Base-by-base conservation (phyloP, 1,140 invertebrate genomes). In the Heliconius melpomene region DNA sequence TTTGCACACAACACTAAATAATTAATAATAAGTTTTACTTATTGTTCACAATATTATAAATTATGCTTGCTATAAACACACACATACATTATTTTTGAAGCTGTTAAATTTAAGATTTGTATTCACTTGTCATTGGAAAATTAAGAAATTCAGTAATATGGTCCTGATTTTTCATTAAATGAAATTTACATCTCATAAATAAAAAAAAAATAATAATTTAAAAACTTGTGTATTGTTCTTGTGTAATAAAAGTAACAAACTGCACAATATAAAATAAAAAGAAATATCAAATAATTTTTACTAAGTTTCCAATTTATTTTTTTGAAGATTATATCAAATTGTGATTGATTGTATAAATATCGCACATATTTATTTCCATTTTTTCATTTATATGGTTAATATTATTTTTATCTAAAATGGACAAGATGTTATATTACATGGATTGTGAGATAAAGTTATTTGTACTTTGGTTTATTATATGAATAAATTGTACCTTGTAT, bases 401-500 rank as follows among this genome's bases (percentile, higher is more conserved):
- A 26, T 66, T 66, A 13, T 66, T 66, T 66, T 26, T 66, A 66
- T 66, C 3, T 16, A 29, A 66, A 26, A 6, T 66, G 26, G 3
- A 29, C 60, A 66, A 29, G 60, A 66, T 29, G 2, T 66, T 66
- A 29, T 66, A 26, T 66, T 52, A 52, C 50, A 5, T 29, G 26
- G 23, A 7, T 26, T 66, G 60, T 66, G 60, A 66, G 11, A 66
- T 29, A 29, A 66, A 29, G 26, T 66, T 66, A 23, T 66, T 29
- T 66, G 60, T 66, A 29, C 26, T 66, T 60, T 66, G 26, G 13
- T 29, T 66, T 29, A 66, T 66, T 66, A 66, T 66, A 66, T 29
- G 26, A 29, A 66, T 66, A 66, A 66, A 66, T 66, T 66, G 60
- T 66, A 66, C 60, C 60, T 66, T 66, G 26, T 66, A 66, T 26